A percentile compares a stretch with the other conserved stretches of the same genome.
phyloP scores from a whole-genome alignment of 1,140 invertebrate species.

The Propsilocerus akamusi region DNA sequence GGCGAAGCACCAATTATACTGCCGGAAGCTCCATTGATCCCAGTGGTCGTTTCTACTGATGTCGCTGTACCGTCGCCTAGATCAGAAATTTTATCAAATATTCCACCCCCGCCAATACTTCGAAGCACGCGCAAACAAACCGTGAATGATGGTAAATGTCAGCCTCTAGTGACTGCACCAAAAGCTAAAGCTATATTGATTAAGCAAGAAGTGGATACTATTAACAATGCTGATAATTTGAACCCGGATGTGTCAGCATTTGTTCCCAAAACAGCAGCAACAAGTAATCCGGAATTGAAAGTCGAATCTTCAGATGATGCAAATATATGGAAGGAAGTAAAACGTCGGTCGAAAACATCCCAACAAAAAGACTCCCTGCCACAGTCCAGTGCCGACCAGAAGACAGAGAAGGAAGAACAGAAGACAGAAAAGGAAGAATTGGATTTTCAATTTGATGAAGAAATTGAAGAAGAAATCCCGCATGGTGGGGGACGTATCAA shows the following conservation, averaged over 20 bases:
- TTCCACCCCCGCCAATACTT: constrained; percentile 46
- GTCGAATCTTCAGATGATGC: constrained; percentile 25
- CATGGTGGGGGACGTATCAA: constrained; percentile 46
- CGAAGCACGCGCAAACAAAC: constrained; percentile 20
- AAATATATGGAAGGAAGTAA: constrained; percentile 30
- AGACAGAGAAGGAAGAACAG: too few relatives aligned
- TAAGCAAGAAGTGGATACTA: neutral
- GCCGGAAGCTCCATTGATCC: too few relatives aligned
- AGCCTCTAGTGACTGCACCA: constrained; percentile 10
- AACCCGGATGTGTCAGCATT: constrained; percentile 79
- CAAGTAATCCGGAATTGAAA: constrained; percentile 18
- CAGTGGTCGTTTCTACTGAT: neutral
- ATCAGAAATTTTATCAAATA: constrained; percentile 25
- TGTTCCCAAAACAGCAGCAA: constrained; percentile 31
- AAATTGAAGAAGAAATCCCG: constrained; percentile 51
- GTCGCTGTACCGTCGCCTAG: neutral
- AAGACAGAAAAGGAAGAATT: constrained; percentile 62
- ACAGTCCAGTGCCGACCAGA: constrained; percentile 13
- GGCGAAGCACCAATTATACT: constrained; percentile 19
- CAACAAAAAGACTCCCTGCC: constrained; percentile 10
- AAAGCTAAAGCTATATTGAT: neutral
- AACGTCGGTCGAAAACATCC: constrained; percentile 29
- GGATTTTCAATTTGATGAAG: constrained; percentile 95
- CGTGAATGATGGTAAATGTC: neutral
- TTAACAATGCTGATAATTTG: constrained; percentile 30